Conservation (phyloP, 2,113 vertebrate genomes). For the Mastomys coucha region DNA sequence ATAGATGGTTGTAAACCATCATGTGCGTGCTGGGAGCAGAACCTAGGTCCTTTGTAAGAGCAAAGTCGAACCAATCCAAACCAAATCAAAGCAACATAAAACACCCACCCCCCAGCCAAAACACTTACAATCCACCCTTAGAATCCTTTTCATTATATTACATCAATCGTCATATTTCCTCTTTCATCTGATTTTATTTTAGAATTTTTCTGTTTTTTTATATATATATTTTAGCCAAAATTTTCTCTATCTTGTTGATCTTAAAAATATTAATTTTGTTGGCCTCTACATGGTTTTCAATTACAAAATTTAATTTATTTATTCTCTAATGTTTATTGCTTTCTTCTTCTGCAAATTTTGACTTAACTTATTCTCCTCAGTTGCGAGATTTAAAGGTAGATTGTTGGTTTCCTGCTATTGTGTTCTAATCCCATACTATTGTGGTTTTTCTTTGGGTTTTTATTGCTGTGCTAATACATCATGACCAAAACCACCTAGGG, state of each 20-base stretch:
- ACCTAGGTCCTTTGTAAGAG: not conserved
- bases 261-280: not conserved
- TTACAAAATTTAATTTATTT: not conserved
- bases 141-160: not conserved
- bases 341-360: not conserved
- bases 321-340: not conserved
- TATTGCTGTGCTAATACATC: not conserved
- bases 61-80: not conserved
- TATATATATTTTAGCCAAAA: not conserved
- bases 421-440: conserved; percentile 14
- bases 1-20: not conserved
- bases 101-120: no score
- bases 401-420: not conserved
- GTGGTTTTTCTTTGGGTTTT: not conserved
- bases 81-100: no score
- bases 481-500: no score
- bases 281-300: not conserved
- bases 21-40: not conserved
- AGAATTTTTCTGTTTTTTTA: not conserved
- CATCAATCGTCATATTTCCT: not conserved
- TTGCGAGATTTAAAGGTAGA: not conserved
- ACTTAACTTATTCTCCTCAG: not conserved
- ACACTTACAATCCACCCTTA: not conserved
- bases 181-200: conserved; percentile 5
- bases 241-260: not conserved